Conservation (phyloP, 2,113 vertebrate species). For the Tetrax tetrax region DNA sequence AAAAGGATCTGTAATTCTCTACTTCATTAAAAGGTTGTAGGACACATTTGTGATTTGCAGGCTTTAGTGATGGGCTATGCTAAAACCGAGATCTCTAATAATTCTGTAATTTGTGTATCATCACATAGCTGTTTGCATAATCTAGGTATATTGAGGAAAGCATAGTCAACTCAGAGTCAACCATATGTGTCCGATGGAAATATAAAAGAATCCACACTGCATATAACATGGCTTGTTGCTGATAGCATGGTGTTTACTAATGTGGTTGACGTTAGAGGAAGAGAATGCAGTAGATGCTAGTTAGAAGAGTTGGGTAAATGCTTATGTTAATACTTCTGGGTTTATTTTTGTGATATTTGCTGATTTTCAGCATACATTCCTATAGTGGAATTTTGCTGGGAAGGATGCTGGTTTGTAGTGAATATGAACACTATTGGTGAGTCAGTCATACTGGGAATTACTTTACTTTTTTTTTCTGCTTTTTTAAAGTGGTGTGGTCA, state of each 20-base stretch:
- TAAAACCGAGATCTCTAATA: background rate
- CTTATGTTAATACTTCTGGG: background rate
- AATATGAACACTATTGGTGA: background rate
- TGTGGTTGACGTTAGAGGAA: background rate
- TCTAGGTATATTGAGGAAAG: background rate
- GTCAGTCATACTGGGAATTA: background rate
- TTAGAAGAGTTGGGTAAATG: background rate
- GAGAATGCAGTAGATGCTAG: background rate
- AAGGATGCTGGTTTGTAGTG: background rate
- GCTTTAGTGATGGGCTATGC: background rate
- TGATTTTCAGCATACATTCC: background rate
- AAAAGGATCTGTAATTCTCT: background rate
- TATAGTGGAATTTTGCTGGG: background rate
- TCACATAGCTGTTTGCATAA: background rate
- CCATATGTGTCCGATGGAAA: background rate
- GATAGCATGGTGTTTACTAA: background rate
- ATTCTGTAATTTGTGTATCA: background rate
- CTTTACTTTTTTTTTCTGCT: background rate
- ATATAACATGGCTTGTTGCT: background rate
- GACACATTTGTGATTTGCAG: background rate
- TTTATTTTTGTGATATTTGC: background rate
- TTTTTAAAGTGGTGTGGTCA: background rate
- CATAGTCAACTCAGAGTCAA: background rate
- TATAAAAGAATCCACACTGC: background rate
- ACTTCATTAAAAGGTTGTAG: background rate